These are phyloP conservation scores for Thomomys bottae DNA, from an alignment of 2,113 vertebrate species.

Conservation along the genomic window DNA sequence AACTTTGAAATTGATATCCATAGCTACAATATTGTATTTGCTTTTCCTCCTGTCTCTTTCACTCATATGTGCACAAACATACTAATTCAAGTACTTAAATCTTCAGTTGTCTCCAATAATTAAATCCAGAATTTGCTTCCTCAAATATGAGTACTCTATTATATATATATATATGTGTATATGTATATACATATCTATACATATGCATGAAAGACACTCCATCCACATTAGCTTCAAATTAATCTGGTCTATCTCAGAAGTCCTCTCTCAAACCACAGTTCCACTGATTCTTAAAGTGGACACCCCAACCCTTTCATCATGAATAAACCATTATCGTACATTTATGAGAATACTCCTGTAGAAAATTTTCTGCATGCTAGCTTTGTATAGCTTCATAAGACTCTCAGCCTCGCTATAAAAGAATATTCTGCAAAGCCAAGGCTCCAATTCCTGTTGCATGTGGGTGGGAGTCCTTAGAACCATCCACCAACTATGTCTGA, in stretches of 20 bases:
- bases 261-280: neutral
- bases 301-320: neutral
- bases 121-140: constrained; percentile 55
- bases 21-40: constrained; percentile 59
- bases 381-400: neutral
- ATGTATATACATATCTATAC: no score
- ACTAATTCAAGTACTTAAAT: constrained; percentile 60
- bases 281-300: neutral
- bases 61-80: constrained; percentile 35
- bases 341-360: neutral
- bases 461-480: neutral
- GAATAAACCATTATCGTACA: neutral
- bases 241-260: constrained; percentile 32
- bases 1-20: constrained; percentile 72
- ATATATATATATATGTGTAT: neutral
- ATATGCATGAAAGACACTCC: constrained; percentile 44
- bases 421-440: constrained; percentile 6
- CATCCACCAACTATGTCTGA: neutral
- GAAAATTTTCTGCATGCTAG: neutral
- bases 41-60: constrained; percentile 41
- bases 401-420: neutral
- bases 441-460: neutral
- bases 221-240: constrained; percentile 54
- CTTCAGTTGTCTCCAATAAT: constrained; percentile 65
- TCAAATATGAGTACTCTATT: constrained; percentile 46